Conservation (phyloP, 37 sponge, comb jelly and placozoan genomes). For the Chondrilla cf. caribensis region DNA sequence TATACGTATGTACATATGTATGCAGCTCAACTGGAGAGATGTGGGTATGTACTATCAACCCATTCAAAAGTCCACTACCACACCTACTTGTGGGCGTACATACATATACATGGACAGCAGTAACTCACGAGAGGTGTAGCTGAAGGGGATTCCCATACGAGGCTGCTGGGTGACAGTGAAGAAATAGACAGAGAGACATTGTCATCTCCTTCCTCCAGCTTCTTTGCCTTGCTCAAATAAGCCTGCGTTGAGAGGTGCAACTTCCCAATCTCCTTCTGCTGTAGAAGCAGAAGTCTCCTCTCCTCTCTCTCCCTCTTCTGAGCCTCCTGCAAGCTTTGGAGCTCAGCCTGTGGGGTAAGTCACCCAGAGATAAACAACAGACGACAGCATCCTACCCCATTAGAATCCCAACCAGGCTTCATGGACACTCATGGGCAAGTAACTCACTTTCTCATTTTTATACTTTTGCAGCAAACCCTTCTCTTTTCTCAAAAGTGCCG, state of each 20-base stretch:
- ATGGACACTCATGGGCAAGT: neutral
- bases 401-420: too few species aligned
- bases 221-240: constrained; percentile 61
- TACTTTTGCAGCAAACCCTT: constrained; percentile 63
- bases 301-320: constrained; percentile 66
- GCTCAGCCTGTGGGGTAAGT: constrained; percentile 62
- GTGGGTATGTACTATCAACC: too few species aligned
- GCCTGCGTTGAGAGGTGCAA: constrained; percentile 48
- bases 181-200: constrained; percentile 7
- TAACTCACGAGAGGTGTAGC: neutral
- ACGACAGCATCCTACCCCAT: too few species aligned
- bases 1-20: too few species aligned
- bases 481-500: constrained; percentile 64
- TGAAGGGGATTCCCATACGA: neutral
- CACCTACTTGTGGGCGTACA: too few species aligned
- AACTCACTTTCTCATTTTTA: constrained; percentile 55
- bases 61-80: too few species aligned
- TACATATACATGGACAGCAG: too few species aligned
- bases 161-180: constrained; percentile 5
- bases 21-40: too few species aligned
- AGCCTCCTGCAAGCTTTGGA: constrained; percentile 52
- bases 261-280: constrained; percentile 71
- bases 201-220: constrained; percentile 15
- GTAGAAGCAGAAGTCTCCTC: constrained; percentile 53
- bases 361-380: too few species aligned